These are phyloP conservation scores for Sus cebifrons DNA, from an alignment of 2,797 vertebrate species.

Conservation along the genomic window DNA sequence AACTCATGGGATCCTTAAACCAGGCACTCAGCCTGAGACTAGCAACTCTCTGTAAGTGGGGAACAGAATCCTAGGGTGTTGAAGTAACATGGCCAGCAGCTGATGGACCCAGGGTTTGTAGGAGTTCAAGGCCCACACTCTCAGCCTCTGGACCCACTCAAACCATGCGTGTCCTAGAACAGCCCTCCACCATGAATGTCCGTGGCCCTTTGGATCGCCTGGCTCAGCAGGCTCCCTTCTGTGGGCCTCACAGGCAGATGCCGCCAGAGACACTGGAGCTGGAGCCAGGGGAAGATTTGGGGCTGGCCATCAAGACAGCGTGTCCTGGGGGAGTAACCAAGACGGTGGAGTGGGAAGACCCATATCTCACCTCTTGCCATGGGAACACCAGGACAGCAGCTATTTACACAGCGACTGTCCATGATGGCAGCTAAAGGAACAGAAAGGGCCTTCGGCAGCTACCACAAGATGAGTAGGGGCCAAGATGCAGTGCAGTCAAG, in stretches of 20 bases:
- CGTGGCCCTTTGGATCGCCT: accelerated
- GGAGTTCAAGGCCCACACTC: not conserved
- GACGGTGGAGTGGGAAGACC: too few relatives aligned
- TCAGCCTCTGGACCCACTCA: not conserved
- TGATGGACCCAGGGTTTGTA: accelerated
- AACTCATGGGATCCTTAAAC: not conserved
- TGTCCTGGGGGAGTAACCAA: too few relatives aligned
- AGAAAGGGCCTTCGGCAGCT: too few relatives aligned
- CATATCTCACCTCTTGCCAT: too few relatives aligned
- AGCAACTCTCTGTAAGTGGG: too few relatives aligned
- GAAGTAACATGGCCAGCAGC: not conserved
- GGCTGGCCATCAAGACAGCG: not conserved
- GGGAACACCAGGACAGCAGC: too few relatives aligned
- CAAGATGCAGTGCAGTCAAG: too few relatives aligned
- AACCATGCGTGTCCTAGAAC: accelerated
- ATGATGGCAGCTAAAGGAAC: too few relatives aligned
- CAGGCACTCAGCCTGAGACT: accelerated
- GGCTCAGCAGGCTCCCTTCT: accelerated
- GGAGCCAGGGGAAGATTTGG: not conserved
- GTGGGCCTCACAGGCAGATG: accelerated
- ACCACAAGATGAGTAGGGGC: too few relatives aligned
- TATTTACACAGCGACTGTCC: too few relatives aligned
- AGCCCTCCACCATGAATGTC: accelerated
- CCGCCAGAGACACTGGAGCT: accelerated
- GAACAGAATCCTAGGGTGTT: accelerated